Evolutionary conservation across 2,797 vertebrate species (phyloP).

Genomic region (Smutsia temminckii): DNA sequence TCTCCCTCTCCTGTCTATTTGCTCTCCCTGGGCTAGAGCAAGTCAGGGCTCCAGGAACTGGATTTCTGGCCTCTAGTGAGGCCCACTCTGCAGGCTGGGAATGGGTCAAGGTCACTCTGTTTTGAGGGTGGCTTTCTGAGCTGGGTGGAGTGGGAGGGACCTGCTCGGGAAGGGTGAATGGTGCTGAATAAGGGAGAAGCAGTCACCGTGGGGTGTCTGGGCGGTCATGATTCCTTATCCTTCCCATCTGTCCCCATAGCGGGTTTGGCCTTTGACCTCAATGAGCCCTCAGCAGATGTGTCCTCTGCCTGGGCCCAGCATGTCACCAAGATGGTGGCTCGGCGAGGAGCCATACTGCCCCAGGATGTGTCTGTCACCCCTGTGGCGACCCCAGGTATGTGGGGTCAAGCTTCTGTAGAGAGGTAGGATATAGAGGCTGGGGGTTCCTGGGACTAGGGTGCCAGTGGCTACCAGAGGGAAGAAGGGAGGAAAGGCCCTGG

Average conservation of each 20-base stretch:
- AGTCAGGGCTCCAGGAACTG: neutral
- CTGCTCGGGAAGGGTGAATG: neutral
- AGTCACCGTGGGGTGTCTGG: neutral
- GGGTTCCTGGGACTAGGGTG: neutral
- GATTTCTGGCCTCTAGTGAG: neutral
- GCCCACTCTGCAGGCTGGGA: neutral
- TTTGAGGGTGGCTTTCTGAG: neutral
- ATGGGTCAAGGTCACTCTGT: neutral
- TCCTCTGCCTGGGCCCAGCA: conserved; percentile 98
- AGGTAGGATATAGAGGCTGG: neutral
- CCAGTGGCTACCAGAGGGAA: neutral
- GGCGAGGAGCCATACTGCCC: conserved; percentile 97
- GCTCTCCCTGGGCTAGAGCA: neutral
- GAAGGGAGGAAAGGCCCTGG: neutral
- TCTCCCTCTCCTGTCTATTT: neutral
- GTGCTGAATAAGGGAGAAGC: neutral
- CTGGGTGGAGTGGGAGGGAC: neutral
- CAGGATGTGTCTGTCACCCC: conserved; percentile 97
- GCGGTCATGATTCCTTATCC: neutral
- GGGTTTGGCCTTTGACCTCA: conserved; percentile 95
- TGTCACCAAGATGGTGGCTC: conserved; percentile 98
- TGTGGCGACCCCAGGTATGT: conserved; percentile 94
- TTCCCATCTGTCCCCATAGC: conserved; percentile 83
- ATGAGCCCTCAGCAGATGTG: conserved; percentile 94
- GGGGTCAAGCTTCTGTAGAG: neutral